A percentile compares a stretch with the other conserved stretches of the same genome.
phyloP scores from a whole-genome alignment of 2,797 vertebrate genomes.

The Anomalospiza imberbis region DNA sequence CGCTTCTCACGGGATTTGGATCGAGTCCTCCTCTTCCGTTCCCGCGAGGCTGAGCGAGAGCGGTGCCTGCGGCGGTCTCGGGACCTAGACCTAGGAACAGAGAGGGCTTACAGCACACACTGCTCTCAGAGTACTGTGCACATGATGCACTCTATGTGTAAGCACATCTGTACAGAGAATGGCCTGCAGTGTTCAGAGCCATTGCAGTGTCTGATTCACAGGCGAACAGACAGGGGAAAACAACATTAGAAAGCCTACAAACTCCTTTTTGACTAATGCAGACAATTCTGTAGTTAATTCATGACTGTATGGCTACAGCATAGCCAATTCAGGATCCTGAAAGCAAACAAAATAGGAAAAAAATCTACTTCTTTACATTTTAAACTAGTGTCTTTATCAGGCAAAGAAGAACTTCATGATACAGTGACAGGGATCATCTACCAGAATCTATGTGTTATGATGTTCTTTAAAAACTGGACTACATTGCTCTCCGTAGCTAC shows the following conservation, averaged over 20 bases:
- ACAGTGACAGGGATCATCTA: background rate
- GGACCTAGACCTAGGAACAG: constrained; percentile 75
- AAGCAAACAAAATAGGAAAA: background rate
- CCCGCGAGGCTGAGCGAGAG: constrained; percentile 79
- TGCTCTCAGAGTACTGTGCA: background rate
- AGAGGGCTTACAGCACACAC: background rate
- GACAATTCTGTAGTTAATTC: background rate
- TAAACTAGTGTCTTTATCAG: background rate
- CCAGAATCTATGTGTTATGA: background rate
- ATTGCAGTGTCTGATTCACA: background rate
- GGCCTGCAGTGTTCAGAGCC: background rate
- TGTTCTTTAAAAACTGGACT: background rate
- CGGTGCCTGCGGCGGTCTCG: constrained; percentile 77
- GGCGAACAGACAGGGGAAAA: background rate
- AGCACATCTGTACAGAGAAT: background rate
- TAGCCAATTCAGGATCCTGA: background rate
- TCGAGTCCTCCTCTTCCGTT: constrained; percentile 78
- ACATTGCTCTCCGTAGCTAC: background rate
- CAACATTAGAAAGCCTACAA: background rate
- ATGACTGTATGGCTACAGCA: background rate
- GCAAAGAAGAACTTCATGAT: background rate
- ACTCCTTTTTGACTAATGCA: background rate
- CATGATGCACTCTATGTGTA: background rate
- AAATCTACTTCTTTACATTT: background rate
- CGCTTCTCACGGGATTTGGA: constrained; percentile 81